Evolutionary conservation across 2,888 invertebrate genomes (phyloP), one percentile per base, ranked within the genome.

Genomic region (Eupithecia exiguata): DNA sequence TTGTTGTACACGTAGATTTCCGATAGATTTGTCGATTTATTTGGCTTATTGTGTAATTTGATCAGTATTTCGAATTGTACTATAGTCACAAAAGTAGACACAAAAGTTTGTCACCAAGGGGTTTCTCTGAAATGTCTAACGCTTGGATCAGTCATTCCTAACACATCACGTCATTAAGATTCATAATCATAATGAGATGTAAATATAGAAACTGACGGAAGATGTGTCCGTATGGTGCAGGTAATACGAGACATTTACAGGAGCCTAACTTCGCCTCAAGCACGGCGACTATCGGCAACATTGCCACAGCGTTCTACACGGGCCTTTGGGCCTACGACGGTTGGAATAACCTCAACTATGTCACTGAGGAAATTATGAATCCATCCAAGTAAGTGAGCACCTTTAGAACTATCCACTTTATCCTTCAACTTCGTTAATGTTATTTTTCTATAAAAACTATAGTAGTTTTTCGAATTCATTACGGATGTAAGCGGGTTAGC

Each of bases 341-440:
- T 84, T 99, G 98, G 98, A 99, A 99, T 93, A 99, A 99, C 94
- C 96, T 99, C 83, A 99, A 99, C 95, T 99, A 99, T 95, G 99
- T 99, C 78, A 99, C 99, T 79, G 99, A 99, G 94, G 99, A 99
- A 95, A 97, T 99, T 82, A 98, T 99, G 93, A 98, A 99, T 93
- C 99, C 99, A 76, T 98, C 96, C 92, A 97, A 95, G 97, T 97
- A 95, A 95, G 96, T 95, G 49, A 16, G 49, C 25, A 38, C 36
- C n/a, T n/a, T 62, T 35, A 35, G 4, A 62, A 16, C 35, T 18
- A 62, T 62, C 35, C 18, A 62, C 35, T 18, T 7, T n/a, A 6
- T 16, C 61, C 16, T 61, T 61, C n/a, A 49, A 53, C 49, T 49
- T n/a, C n/a, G 7, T 49, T 49, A 9, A n/a, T 18, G 6, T 61